A percentile compares a stretch with the other conserved stretches of the same genome.
These are phyloP conservation scores for Caenorhabditis parvicauda DNA, from an alignment of 2,888 invertebrate genomes.

Conservation along the genomic window DNA sequence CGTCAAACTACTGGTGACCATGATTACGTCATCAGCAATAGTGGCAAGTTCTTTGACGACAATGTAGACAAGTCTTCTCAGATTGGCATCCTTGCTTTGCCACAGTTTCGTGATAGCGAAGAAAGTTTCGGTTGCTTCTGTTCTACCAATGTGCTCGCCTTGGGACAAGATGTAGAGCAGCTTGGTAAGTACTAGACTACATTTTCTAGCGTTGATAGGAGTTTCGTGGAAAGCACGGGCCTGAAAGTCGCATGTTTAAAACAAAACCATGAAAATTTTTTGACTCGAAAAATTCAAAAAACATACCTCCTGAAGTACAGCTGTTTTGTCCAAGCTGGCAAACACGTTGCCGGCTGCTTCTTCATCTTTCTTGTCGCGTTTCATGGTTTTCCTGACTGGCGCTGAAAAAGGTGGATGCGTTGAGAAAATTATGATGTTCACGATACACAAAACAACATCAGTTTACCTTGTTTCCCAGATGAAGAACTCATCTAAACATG, in stretches of 20 bases:
- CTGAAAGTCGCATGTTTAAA: slow-evolving; percentile 61
- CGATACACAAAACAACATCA: too few species aligned
- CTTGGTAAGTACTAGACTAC: slow-evolving; percentile 90
- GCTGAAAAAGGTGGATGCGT: slow-evolving; percentile 8
- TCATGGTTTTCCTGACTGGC: slow-evolving; percentile 36
- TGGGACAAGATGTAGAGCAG: slow-evolving; percentile 92
- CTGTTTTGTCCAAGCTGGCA: slow-evolving; percentile 89
- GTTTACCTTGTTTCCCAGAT: too few species aligned
- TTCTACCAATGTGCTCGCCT: slow-evolving; percentile 78
- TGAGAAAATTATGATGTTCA: too few species aligned
- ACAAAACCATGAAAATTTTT: neutral
- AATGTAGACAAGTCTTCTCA: slow-evolving; percentile 91
- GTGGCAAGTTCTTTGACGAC: slow-evolving; percentile 84
- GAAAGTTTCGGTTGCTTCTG: slow-evolving; percentile 96
- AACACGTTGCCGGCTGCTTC: slow-evolving; percentile 78
- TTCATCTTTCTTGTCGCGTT: slow-evolving; percentile 63
- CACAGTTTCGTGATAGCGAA: slow-evolving; percentile 99
- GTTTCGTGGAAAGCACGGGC: slow-evolving; percentile 95
- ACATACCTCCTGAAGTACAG: slow-evolving; percentile 82
- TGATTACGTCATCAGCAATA: slow-evolving; percentile 96
- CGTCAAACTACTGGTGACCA: slow-evolving; percentile 75
- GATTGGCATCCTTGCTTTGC: slow-evolving; percentile 88
- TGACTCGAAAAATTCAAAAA: slow-evolving; percentile 1
- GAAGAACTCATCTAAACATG: too few species aligned
- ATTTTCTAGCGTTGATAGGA: slow-evolving; percentile 93